Evolutionary conservation across 2,113 vertebrate species (phyloP).

Genomic region (Crotalus helleri): DNA sequence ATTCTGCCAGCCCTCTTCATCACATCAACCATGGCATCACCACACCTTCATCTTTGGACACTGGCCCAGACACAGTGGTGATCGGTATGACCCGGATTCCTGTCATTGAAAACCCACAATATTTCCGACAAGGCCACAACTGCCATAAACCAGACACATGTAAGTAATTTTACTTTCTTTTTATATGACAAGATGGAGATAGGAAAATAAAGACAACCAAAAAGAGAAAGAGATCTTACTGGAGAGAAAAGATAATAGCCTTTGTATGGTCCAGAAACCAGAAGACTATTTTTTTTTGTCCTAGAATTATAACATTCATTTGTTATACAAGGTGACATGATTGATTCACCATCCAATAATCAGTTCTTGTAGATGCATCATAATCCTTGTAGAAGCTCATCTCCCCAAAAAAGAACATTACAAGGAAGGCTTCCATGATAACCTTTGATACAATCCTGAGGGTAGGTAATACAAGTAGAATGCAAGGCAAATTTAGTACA

Average conservation of each 20-base stretch:
- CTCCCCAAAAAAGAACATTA: not conserved
- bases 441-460: not conserved
- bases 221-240: conserved; percentile 37
- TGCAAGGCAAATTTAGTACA: not conserved
- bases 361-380: conserved; percentile 34
- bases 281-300: conserved; percentile 52
- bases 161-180: conserved; percentile 71
- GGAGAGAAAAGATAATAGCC: conserved; percentile 43
- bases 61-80: conserved; percentile 89
- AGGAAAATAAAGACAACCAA: not conserved
- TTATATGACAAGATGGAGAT: not conserved
- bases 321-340: not conserved
- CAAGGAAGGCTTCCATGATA: conserved; percentile 4
- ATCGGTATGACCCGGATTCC: conserved; percentile 98
- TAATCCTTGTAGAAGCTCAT: conserved; percentile 31
- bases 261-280: conserved; percentile 69
- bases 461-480: not conserved
- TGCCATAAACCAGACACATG: conserved; percentile 96
- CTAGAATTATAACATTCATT: conserved; percentile 60
- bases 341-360: conserved; percentile 49
- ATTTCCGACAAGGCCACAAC: conserved; percentile 94
- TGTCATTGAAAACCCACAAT: conserved; percentile 95
- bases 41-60: conserved; percentile 86
- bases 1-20: conserved; percentile 95
- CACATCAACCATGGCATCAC: conserved; percentile 97